phyloP scores from a whole-genome alignment of 2,113 vertebrate species.

The Mungos mungo region DNA sequence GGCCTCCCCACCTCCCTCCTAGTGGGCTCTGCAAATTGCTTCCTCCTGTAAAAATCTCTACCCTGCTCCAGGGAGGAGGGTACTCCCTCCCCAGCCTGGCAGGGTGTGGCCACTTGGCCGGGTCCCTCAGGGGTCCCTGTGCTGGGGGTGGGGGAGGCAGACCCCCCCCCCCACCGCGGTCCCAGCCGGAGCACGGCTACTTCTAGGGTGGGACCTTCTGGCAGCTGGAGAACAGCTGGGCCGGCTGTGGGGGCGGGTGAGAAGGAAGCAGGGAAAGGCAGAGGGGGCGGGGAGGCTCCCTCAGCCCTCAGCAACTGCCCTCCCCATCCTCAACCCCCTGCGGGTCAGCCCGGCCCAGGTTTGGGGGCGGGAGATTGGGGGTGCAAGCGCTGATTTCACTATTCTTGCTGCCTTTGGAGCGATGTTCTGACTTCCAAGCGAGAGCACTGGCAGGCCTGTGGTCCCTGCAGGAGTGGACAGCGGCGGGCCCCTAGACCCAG shows the following conservation, averaged over 20 bases:
- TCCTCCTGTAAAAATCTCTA: slow-evolving; percentile 58
- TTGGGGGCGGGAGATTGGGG: neutral
- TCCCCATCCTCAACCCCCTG: neutral
- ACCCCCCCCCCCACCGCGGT: neutral
- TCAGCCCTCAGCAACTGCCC: neutral
- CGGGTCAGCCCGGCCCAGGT: neutral
- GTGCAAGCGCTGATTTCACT: neutral
- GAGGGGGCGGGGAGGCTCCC: neutral
- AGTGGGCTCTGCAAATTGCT: slow-evolving; percentile 63
- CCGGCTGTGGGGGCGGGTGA: neutral
- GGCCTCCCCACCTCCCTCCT: slow-evolving; percentile 47
- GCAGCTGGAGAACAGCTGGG: slow-evolving; percentile 77
- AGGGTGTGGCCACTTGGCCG: slow-evolving; percentile 66
- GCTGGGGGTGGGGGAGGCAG: slow-evolving; percentile 10
- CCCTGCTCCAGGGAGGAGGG: slow-evolving; percentile 30
- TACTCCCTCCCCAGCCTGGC: slow-evolving; percentile 37
- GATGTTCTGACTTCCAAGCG: too few relatives aligned
- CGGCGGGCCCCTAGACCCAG: neutral
- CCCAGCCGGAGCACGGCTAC: neutral
- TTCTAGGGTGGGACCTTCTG: slow-evolving; percentile 59
- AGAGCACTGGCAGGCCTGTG: neutral
- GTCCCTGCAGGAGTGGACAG: neutral
- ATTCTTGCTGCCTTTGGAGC: neutral
- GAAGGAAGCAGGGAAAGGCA: neutral
- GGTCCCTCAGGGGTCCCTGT: slow-evolving; percentile 50